Percentiles rank a stretch among this genome's conserved stretches.
Evolutionary conservation across 2,888 invertebrate genomes (phyloP).

Genomic region (Leucoma salicis): DNA sequence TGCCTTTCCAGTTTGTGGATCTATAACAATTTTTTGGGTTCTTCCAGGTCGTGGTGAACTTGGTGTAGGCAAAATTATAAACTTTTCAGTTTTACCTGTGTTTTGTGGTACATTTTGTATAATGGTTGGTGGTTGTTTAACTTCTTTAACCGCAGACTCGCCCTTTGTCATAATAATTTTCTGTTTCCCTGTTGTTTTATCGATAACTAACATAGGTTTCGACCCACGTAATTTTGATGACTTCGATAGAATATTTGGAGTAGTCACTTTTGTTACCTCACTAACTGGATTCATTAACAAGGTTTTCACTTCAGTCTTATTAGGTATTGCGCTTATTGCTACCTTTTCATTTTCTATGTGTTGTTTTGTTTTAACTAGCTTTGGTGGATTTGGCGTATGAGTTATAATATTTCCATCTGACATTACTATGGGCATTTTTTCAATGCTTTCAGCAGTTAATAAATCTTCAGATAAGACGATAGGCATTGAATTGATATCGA

Average conservation of each 20-base stretch:
- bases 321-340: conserved; percentile 42
- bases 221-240: conserved; percentile 70
- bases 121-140: conserved; percentile 49
- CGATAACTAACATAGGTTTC: conserved; percentile 73
- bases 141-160: conserved; percentile 60
- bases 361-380: conserved; percentile 58
- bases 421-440: conserved; percentile 85
- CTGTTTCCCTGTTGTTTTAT: conserved; percentile 73
- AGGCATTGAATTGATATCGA: conserved; percentile 90
- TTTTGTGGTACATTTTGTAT: conserved; percentile 53
- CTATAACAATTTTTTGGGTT: conserved; percentile 74
- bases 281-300: conserved; percentile 60
- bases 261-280: conserved; percentile 59
- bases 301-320: conserved; percentile 65
- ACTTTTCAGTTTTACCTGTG: conserved; percentile 63
- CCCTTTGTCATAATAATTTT: conserved; percentile 73
- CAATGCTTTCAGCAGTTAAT: conserved; percentile 85
- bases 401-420: conserved; percentile 68
- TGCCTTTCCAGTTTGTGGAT: conserved; percentile 74
- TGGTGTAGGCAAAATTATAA: conserved; percentile 67
- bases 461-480: conserved; percentile 88
- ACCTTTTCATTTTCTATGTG: conserved; percentile 57
- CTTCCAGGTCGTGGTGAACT: conserved; percentile 58
- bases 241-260: conserved; percentile 77
- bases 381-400: conserved; percentile 52